Base-by-base conservation (phyloP, 2,113 vertebrate genomes). In the Pelecanoides urinatrix region DNA sequence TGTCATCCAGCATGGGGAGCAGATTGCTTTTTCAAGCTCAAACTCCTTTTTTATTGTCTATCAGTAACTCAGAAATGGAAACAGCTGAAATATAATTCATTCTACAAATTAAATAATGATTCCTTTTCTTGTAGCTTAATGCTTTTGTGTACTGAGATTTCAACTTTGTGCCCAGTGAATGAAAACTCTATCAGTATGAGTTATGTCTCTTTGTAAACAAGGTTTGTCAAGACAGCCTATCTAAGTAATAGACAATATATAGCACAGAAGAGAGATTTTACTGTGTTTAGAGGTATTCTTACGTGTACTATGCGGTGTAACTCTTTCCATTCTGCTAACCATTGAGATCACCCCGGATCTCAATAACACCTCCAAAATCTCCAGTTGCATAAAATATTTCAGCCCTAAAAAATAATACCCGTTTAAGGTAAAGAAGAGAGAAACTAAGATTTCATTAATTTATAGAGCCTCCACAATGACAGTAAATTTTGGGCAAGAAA, bases 21-120 rank as follows among this genome's bases (percentile, higher is more conserved):
- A 75, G 66, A 87, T 88, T 86, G 44, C 16, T 91, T 96, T 91
- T 86, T 81, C 88, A 86, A 84, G 65, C 38, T 86, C 52, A 89
- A 30, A 71, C 47, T 67, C 32, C 56, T 68, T 36, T 32, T 88
- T 88, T 86, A 62, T 73, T 88, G 59, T 7, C 42, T 92, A 11
- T 58, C 3, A 2, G 40, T 67, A 72, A 52, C 65, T 91, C 56
- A 50, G 52, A 17, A 87, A 67, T 0, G 7, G 52, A 89, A 91
- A 78, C 4, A 63, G 47, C 12, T 90, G 76, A 75, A 94, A 82
- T 84, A 47, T 40, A 89, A 67, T 75, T 94, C 62, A 81, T 18
- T 10, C 9, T 63, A 44, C 29, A 92, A 74, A 85, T 92, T 89
- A 87, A 85, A 91, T 86, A 88, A 77, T 61, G 36, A 61, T 72